These are phyloP conservation scores for Rotaria socialis DNA, from an alignment of 2,888 invertebrate genomes.

Conservation along the genomic window DNA sequence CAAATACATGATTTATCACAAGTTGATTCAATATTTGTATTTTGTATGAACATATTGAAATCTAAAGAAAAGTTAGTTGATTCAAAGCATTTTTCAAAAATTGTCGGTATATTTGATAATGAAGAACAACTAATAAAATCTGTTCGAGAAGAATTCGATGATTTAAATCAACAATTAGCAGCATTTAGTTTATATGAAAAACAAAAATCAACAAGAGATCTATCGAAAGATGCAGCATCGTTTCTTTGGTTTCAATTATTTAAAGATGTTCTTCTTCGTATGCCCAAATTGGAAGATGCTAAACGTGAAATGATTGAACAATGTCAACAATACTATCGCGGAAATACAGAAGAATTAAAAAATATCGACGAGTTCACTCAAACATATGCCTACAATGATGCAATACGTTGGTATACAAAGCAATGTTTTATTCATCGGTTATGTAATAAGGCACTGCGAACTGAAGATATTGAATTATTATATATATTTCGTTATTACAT, in stretches of 20 bases:
- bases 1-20: not conserved
- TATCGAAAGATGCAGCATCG: not conserved
- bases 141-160: not conserved
- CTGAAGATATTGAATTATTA: constrained; percentile 27
- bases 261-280: constrained; percentile 20
- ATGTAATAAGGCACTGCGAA: not conserved
- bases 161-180: not conserved
- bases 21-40: constrained; percentile 12
- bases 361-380: not conserved
- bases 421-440: not conserved
- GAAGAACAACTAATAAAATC: not conserved
- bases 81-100: not conserved
- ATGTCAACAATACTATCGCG: not conserved
- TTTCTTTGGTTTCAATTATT: constrained; percentile 34
- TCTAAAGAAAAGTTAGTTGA: not conserved
- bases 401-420: constrained; percentile 5
- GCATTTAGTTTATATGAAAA: constrained; percentile 5
- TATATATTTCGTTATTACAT: not conserved
- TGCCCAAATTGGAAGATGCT: not conserved
- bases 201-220: not conserved
- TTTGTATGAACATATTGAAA: not conserved
- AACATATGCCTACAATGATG: not conserved
- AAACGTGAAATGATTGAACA: constrained; percentile 10
- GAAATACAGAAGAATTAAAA: not conserved
- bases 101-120: not conserved